These are phyloP conservation scores for Drosophila quinaria DNA, from an alignment of 2,888 invertebrate genomes.

Conservation along the genomic window DNA sequence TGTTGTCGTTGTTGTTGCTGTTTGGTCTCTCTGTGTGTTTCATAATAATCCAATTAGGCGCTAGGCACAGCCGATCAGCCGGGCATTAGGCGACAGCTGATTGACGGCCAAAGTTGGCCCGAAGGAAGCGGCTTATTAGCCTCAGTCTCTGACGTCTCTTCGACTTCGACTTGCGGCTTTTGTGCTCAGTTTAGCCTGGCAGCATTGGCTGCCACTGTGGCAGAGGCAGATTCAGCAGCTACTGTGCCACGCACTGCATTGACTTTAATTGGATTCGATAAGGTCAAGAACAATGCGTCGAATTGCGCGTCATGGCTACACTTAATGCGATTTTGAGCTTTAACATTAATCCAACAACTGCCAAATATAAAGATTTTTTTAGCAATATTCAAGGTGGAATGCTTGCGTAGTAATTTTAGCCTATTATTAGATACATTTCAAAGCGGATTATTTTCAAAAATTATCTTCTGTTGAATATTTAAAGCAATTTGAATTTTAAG, in stretches of 20 bases:
- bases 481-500: background rate
- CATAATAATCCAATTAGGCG: constrained; percentile 77
- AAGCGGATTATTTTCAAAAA: constrained; percentile 2
- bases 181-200: constrained; percentile 38
- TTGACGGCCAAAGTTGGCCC: constrained; percentile 63
- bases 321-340: constrained; percentile 30
- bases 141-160: constrained; percentile 20
- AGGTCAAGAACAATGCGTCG: constrained; percentile 73
- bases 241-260: constrained; percentile 76
- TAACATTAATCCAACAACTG: constrained; percentile 37
- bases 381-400: constrained; percentile 44
- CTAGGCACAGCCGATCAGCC: constrained; percentile 51
- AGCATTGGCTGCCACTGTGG: background rate
- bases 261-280: constrained; percentile 75
- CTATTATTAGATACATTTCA: constrained; percentile 19
- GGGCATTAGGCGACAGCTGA: constrained; percentile 78
- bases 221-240: constrained; percentile 29
- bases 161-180: constrained; percentile 2
- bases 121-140: constrained; percentile 80
- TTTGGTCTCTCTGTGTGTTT: constrained; percentile 47
- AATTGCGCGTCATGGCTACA: constrained; percentile 50
- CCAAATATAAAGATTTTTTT: constrained; percentile 17
- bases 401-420: constrained; percentile 18
- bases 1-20: background rate
- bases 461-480: background rate